A percentile compares a stretch with the other conserved stretches of the same genome.
These are phyloP conservation scores for Liparis tanakae DNA, from an alignment of 2,797 vertebrate species.

Conservation along the genomic window DNA sequence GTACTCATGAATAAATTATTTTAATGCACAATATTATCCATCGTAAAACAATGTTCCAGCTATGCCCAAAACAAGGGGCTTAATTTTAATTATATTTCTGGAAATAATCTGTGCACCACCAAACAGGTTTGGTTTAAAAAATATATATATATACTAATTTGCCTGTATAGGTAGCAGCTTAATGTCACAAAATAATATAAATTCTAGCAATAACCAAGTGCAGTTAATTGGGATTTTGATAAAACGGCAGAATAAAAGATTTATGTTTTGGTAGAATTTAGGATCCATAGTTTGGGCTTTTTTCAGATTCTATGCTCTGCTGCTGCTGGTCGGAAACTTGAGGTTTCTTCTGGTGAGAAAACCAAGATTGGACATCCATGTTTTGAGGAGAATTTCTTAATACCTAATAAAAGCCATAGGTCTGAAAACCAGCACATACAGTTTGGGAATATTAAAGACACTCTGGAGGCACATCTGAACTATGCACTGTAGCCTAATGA, in stretches of 20 bases:
- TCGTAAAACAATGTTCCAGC: slow-evolving; percentile 26
- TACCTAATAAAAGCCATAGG: slow-evolving; percentile 56
- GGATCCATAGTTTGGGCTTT: slow-evolving; percentile 53
- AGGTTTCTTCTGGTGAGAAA: slow-evolving; percentile 4
- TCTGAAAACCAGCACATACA: slow-evolving; percentile 34
- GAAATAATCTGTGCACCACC: slow-evolving; percentile 32
- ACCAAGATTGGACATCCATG: slow-evolving; percentile 1
- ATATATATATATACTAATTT: background rate
- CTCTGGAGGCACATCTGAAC: slow-evolving; percentile 56
- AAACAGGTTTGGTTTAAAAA: slow-evolving; percentile 6
- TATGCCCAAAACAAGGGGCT: slow-evolving; percentile 11
- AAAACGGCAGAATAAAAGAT: slow-evolving; percentile 2
- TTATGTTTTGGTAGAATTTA: slow-evolving; percentile 39
- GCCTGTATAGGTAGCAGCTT: slow-evolving; percentile 10
- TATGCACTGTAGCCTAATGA: slow-evolving; percentile 46
- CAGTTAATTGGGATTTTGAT: background rate
- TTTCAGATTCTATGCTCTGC: slow-evolving; percentile 11
- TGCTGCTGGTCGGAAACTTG: slow-evolving; percentile 3
- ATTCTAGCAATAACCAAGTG: slow-evolving; percentile 3
- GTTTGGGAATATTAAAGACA: slow-evolving; percentile 51
- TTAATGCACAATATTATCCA: slow-evolving; percentile 42
- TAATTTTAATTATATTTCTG: slow-evolving; percentile 23
- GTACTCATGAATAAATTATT: slow-evolving; percentile 37
- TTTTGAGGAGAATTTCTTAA: slow-evolving; percentile 3
- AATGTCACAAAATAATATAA: slow-evolving; percentile 4